phyloP scores from a whole-genome alignment of 2,888 invertebrate species.

The Drosophila dives region DNA sequence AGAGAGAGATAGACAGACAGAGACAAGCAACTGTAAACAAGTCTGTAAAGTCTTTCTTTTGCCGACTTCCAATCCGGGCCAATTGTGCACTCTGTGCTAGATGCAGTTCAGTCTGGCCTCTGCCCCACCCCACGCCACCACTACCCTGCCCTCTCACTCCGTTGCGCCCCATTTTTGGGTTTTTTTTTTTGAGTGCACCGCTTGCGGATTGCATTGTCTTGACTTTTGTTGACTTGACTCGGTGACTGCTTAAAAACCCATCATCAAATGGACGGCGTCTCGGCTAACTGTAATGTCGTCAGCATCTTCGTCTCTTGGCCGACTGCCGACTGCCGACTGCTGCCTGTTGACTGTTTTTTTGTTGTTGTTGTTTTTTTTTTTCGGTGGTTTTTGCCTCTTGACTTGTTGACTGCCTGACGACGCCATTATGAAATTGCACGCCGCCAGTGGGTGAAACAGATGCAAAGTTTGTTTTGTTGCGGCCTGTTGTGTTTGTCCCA shows the following conservation, averaged over 20 bases:
- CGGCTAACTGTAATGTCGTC: slow-evolving; percentile 77
- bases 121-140: neutral
- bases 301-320: slow-evolving; percentile 45
- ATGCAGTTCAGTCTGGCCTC: slow-evolving; percentile 30
- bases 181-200: neutral
- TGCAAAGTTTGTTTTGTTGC: slow-evolving; percentile 69
- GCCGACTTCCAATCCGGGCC: slow-evolving; percentile 62
- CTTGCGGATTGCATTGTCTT: slow-evolving; percentile 23
- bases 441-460: slow-evolving; percentile 46
- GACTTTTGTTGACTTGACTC: slow-evolving; percentile 39
- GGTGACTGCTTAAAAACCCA: slow-evolving; percentile 54
- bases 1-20: neutral
- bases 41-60: slow-evolving; percentile 12
- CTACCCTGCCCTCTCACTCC: slow-evolving; percentile 6
- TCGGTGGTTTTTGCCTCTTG: slow-evolving; percentile 10
- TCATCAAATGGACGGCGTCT: slow-evolving; percentile 60
- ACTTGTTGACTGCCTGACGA: slow-evolving; percentile 59
- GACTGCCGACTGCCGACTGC: slow-evolving; percentile 23
- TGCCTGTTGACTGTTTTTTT: slow-evolving; percentile 14
- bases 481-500: slow-evolving; percentile 29
- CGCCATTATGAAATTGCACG: slow-evolving; percentile 76
- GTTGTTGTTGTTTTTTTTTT: neutral
- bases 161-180: neutral
- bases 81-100: slow-evolving; percentile 61
- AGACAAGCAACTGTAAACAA: slow-evolving; percentile 32